These are phyloP conservation scores for Physeter macrocephalus DNA, from an alignment of 2,113 vertebrate species.

Conservation along the genomic window DNA sequence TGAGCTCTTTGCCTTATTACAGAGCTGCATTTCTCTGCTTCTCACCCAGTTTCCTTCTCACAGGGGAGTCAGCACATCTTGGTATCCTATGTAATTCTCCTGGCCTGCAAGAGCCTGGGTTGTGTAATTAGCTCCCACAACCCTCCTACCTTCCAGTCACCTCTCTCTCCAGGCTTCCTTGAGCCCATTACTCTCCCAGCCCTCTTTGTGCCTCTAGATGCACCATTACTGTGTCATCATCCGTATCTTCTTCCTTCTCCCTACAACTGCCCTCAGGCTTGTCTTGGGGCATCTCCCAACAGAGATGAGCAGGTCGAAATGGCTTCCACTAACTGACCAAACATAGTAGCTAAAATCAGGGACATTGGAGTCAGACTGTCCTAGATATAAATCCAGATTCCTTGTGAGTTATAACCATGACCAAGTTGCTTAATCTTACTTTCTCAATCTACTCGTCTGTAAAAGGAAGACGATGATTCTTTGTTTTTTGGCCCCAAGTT, in stretches of 20 bases:
- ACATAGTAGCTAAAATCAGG: neutral
- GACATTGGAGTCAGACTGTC: neutral
- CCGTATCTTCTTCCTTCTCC: neutral
- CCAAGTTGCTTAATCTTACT: neutral
- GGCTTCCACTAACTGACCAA: neutral
- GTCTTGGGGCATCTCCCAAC: neutral
- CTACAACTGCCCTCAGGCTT: neutral
- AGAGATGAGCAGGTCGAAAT: neutral
- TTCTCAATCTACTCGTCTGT: neutral
- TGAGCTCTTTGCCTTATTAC: neutral
- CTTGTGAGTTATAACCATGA: neutral
- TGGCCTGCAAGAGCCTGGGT: neutral
- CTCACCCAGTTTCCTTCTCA: neutral
- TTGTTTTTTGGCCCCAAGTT: neutral
- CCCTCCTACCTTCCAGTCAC: neutral
- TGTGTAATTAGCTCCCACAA: neutral
- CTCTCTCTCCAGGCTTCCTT: neutral
- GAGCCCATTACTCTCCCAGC: neutral
- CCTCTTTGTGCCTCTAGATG: neutral
- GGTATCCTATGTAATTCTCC: neutral
- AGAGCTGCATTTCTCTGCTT: neutral
- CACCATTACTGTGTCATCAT: rapidly evolving
- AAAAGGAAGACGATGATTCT: neutral
- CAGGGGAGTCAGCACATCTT: neutral
- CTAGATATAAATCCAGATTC: neutral